These are phyloP conservation scores for Danionella dracula DNA, from an alignment of 2,797 vertebrate species.

Conservation along the genomic window DNA sequence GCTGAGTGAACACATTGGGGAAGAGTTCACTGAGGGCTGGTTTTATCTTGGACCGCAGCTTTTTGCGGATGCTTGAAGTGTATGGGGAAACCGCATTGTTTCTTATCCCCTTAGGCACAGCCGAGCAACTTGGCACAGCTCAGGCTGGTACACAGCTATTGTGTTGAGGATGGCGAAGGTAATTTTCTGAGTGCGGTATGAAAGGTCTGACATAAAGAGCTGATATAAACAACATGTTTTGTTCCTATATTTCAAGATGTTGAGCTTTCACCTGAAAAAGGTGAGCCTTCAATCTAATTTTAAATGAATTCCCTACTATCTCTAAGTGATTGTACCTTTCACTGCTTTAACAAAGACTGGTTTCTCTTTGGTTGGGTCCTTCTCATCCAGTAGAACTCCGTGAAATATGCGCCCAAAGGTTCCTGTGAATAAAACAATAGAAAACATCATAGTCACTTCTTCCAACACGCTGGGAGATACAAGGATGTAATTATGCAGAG, in stretches of 20 bases:
- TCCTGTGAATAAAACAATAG: slow-evolving; percentile 67
- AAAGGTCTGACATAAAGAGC: background rate
- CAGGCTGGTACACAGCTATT: slow-evolving; percentile 55
- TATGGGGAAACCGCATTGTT: slow-evolving; percentile 76
- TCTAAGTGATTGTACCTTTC: slow-evolving; percentile 77
- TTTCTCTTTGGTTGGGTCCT: slow-evolving; percentile 94
- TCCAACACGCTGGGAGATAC: too few species aligned
- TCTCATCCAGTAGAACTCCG: slow-evolving; percentile 91
- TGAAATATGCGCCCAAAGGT: slow-evolving; percentile 98
- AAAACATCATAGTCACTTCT: too few species aligned
- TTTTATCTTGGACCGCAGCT: slow-evolving; percentile 71
- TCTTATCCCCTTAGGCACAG: slow-evolving; percentile 59
- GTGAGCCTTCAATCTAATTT: too few species aligned
- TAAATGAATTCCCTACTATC: background rate
- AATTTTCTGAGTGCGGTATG: slow-evolving; percentile 46
- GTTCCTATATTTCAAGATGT: background rate
- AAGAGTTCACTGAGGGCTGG: slow-evolving; percentile 56
- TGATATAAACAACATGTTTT: background rate
- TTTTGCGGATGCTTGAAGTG: slow-evolving; percentile 62
- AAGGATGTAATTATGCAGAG: too few species aligned
- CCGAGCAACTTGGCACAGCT: slow-evolving; percentile 45
- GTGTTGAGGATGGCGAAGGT: slow-evolving; percentile 54
- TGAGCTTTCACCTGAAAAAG: too few species aligned
- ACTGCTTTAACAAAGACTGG: slow-evolving; percentile 95
- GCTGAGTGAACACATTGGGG: slow-evolving; percentile 43